Evolutionary conservation across 2,797 vertebrate species (phyloP), one percentile per base, ranked within the genome.

Genomic region (Propithecus perrieri): DNA sequence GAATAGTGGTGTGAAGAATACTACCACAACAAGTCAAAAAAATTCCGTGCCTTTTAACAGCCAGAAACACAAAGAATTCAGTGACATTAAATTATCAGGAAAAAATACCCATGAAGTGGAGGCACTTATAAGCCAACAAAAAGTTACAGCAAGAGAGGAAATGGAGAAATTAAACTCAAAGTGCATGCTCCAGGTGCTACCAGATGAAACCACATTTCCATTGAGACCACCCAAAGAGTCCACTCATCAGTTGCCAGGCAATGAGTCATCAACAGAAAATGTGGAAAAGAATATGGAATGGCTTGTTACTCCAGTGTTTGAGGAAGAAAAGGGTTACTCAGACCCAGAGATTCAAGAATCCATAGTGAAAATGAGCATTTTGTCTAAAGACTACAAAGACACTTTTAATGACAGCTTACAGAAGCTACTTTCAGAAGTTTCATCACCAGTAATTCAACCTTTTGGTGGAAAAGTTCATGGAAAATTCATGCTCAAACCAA

Each of bases 101-200:
- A 76, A 93, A 85, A 83, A 48, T 55, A 86, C 65, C 65, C 98
- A 97, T 80, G 97, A 98, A 57, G 96, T 75, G 57, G 84, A 97
- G 75, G 89, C 95, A 0, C 98, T 22, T 95, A 98, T 95, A 89
- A 98, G 95, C 85, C 96, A 98, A 96, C 97, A 96, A 69, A 97
- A 98, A 81, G 20, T 65, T 84, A 14, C 26, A 0, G 76, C 53
- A 92, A 81, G 26, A 88, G 97, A 98, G 90, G 96, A 97, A 85
- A 6, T 59, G 38, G 95, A 96, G 94, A 96, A 96, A 88, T 96
- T 98, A 63, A 98, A 98, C 97, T 98, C 63, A 98, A 98, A 97
- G 98, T 92, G 92, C 81, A 98, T 97, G 61, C 95, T 97, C 13
- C 98, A 98, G 95, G 98, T 97, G 76, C 97, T 98, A 61, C 97